A percentile compares a stretch with the other conserved stretches of the same genome.
Conservation (phyloP, 2,888 invertebrate genomes). For the Lepidonotus clava region DNA sequence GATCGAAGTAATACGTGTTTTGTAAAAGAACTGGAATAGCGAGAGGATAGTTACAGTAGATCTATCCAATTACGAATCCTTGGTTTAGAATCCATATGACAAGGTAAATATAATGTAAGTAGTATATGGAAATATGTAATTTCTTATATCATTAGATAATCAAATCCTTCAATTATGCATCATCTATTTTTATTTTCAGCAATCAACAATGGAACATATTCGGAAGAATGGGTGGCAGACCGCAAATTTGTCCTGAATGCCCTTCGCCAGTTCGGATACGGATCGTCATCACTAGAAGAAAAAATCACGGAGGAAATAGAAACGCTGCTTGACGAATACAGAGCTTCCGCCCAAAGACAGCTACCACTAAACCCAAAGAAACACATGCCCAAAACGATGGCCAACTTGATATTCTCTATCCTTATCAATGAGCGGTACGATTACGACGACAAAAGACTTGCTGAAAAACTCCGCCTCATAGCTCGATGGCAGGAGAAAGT, state of each 20-base stretch:
- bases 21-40: no score
- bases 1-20: no score
- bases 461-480: conserved; percentile 4
- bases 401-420: conserved; percentile 52
- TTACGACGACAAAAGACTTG: conserved; percentile 37
- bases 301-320: conserved; percentile 34
- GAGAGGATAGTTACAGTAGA: no score
- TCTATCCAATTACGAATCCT: no score
- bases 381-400: conserved; percentile 44
- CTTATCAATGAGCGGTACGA: conserved; percentile 45
- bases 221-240: conserved; percentile 40
- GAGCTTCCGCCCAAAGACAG: neutral
- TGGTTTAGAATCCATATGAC: neutral
- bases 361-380: neutral
- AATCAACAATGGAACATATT: conserved; percentile 49
- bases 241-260: conserved; percentile 40
- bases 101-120: neutral
- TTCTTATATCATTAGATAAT: no score
- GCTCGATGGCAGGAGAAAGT: conserved; percentile 42
- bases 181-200: conserved; percentile 4
- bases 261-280: conserved; percentile 43
- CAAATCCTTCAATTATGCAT: neutral
- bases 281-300: neutral
- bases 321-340: neutral
- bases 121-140: neutral